These are phyloP conservation scores for Smittia aterrima DNA, from an alignment of 2,888 invertebrate species.

Conservation along the genomic window DNA sequence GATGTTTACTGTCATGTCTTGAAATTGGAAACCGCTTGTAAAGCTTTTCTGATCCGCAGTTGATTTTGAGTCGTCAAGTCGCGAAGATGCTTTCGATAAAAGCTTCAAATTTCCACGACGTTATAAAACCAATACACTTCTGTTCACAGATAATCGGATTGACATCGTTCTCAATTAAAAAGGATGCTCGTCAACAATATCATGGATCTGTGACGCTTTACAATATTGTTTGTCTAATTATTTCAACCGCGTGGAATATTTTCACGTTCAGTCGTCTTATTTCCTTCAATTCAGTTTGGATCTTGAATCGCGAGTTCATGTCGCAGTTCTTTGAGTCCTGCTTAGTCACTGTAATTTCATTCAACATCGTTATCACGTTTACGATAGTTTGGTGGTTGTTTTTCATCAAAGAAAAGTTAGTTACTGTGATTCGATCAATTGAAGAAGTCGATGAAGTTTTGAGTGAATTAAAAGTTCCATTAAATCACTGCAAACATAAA, in stretches of 20 bases:
- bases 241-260: background rate
- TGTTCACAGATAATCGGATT: background rate
- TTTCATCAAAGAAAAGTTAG: background rate
- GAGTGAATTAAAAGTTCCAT: background rate
- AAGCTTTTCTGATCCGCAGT: background rate
- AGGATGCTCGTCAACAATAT: background rate
- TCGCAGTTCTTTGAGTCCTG: background rate
- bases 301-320: background rate
- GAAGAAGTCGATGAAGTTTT: background rate
- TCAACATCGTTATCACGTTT: background rate
- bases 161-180: slow-evolving; percentile 12
- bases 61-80: background rate
- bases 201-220: background rate
- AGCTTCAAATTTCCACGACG: background rate
- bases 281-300: background rate
- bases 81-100: background rate
- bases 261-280: too few species aligned
- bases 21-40: background rate
- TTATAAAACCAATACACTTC: background rate
- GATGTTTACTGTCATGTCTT: background rate
- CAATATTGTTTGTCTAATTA: background rate
- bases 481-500: background rate
- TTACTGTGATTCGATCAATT: background rate
- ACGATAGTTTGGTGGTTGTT: background rate
- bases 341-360: background rate